Evolutionary conservation across 2,797 vertebrate species (phyloP).

Genomic region (Tenualosa thibaudeaui): DNA sequence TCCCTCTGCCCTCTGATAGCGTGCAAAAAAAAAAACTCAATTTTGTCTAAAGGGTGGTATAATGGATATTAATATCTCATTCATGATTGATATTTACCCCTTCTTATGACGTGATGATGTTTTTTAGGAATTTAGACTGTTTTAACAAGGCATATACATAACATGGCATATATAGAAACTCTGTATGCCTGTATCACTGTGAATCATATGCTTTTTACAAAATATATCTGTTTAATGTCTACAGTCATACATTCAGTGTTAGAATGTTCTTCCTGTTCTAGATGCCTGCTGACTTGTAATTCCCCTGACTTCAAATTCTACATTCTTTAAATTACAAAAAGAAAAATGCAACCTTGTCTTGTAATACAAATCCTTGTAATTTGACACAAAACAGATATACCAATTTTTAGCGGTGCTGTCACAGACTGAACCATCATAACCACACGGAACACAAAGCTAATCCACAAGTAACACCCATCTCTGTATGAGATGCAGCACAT

Average conservation of each 20-base stretch:
- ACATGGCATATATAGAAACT: not conserved
- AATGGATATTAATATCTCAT: no score
- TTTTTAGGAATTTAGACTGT: not conserved
- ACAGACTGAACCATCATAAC: not conserved
- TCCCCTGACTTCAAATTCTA: no score
- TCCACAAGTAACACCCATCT: conserved; percentile 21
- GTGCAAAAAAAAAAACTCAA: not conserved
- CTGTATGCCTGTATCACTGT: not conserved
- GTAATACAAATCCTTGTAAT: not conserved
- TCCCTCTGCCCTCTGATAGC: not conserved
- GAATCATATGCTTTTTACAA: not conserved
- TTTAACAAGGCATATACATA: no score
- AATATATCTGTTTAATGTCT: not conserved
- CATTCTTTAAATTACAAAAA: not conserved
- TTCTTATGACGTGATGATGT: no score
- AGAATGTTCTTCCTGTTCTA: not conserved
- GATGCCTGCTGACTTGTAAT: not conserved
- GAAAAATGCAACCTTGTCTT: not conserved
- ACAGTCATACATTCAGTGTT: not conserved
- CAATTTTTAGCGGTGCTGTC: not conserved
- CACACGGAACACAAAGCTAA: not conserved
- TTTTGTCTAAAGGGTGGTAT: not conserved
- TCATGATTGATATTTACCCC: no score
- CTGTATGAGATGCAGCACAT: conserved; percentile 3
- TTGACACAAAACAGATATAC: not conserved